Evolutionary conservation across 2,797 vertebrate species (phyloP).

Genomic region (Tenualosa ilisha): DNA sequence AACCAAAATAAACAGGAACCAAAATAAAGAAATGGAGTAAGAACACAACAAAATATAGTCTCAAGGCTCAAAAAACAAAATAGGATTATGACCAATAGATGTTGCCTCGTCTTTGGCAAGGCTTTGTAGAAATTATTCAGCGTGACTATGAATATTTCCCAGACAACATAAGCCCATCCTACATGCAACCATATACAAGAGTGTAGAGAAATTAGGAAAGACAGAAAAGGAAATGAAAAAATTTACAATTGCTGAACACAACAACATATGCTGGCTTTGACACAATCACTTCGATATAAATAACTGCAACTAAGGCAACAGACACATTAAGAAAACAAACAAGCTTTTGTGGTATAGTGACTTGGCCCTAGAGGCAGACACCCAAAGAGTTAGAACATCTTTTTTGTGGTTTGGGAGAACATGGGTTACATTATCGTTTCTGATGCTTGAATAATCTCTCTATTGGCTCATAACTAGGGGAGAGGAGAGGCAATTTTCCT

Average conservation of each 20-base stretch:
- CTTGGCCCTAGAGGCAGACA: background rate
- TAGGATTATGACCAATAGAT: background rate
- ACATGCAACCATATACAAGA: background rate
- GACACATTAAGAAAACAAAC: background rate
- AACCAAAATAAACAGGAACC: background rate
- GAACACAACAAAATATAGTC: too few species aligned
- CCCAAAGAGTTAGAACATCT: background rate
- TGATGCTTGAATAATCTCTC: background rate
- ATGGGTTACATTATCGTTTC: background rate
- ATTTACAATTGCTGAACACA: background rate
- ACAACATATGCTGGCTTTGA: background rate
- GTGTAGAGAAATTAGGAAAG: background rate
- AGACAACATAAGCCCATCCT: constrained; percentile 31
- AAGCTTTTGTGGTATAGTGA: background rate
- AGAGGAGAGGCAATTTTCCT: background rate
- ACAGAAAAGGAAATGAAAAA: too few species aligned
- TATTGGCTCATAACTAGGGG: background rate
- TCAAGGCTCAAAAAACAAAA: too few species aligned
- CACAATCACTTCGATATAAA: background rate
- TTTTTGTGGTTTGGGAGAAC: background rate
- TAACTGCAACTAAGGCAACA: background rate
- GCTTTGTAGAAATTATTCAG: constrained; percentile 62
- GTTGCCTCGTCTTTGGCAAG: background rate
- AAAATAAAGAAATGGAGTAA: background rate
- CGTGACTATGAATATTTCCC: constrained; percentile 60